Percentiles rank a stretch among this genome's conserved stretches.
Conservation (phyloP, 1,140 invertebrate genomes). For the Brachionus plicatilis region DNA sequence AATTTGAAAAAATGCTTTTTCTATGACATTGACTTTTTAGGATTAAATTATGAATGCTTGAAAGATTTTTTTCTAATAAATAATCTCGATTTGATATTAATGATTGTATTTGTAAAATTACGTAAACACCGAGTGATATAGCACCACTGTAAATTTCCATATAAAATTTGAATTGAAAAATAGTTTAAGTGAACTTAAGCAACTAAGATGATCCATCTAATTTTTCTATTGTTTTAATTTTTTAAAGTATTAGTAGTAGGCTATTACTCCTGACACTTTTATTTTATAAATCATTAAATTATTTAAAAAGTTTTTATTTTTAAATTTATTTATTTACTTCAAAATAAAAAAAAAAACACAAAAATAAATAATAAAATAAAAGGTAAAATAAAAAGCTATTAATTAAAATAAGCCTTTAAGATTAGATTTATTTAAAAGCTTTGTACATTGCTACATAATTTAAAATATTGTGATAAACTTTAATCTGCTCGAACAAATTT, state of each 20-base stretch:
- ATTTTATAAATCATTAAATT: not conserved
- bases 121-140: too few relatives aligned
- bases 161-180: too few relatives aligned
- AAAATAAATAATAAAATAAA: not conserved
- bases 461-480: not conserved
- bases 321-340: not conserved
- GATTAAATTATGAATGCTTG: too few relatives aligned
- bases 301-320: not conserved
- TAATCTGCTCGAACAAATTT: not conserved
- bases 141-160: too few relatives aligned
- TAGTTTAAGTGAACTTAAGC: too few relatives aligned
- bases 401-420: not conserved
- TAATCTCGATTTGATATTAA: too few relatives aligned
- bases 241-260: not conserved
- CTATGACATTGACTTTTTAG: too few relatives aligned
- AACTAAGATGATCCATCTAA: too few relatives aligned
- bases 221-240: not conserved
- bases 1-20: too few relatives aligned
- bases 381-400: not conserved
- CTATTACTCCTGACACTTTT: not conserved
- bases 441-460: not conserved
- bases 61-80: too few relatives aligned
- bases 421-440: not conserved
- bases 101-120: too few relatives aligned
- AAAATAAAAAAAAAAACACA: not conserved